Conservation (phyloP, 2,888 invertebrate genomes). For the Pheosia tremula region DNA sequence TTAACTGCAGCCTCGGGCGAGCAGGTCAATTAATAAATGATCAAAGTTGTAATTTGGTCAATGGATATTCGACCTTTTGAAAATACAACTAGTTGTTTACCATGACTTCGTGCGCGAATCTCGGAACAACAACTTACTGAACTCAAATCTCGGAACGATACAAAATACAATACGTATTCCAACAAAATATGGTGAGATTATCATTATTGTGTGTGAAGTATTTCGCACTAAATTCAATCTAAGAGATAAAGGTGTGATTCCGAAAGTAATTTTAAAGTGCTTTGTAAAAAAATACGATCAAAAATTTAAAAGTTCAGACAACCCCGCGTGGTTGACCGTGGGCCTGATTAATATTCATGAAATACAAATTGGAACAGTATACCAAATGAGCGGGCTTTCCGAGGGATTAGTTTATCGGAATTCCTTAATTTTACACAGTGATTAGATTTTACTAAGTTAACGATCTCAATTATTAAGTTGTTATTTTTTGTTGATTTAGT, state of each 20-base stretch:
- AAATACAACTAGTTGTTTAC: background rate
- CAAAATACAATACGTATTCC: too few relatives aligned
- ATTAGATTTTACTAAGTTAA: constrained; percentile 55
- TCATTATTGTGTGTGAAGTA: too few relatives aligned
- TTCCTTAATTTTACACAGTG: constrained; percentile 59
- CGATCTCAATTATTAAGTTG: constrained; percentile 32
- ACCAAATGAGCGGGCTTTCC: constrained; percentile 58
- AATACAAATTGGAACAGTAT: constrained; percentile 61
- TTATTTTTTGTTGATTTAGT: background rate
- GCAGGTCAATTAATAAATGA: constrained; percentile 20
- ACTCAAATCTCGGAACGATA: too few relatives aligned
- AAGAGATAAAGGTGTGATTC: background rate
- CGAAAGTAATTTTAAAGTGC: background rate
- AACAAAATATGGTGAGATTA: too few relatives aligned
- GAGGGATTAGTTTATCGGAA: constrained; percentile 62
- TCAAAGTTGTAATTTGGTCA: constrained; percentile 24
- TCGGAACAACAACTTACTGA: too few relatives aligned
- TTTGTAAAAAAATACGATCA: constrained; percentile 23
- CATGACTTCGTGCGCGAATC: background rate
- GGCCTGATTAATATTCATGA: constrained; percentile 66
- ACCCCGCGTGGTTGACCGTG: constrained; percentile 21
- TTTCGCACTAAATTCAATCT: too few relatives aligned
- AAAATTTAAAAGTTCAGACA: constrained; percentile 22
- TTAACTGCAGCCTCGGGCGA: constrained; percentile 6
- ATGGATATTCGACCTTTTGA: background rate